phyloP scores from a whole-genome alignment of 2,888 invertebrate species.

The Criorhina ranunculi region DNA sequence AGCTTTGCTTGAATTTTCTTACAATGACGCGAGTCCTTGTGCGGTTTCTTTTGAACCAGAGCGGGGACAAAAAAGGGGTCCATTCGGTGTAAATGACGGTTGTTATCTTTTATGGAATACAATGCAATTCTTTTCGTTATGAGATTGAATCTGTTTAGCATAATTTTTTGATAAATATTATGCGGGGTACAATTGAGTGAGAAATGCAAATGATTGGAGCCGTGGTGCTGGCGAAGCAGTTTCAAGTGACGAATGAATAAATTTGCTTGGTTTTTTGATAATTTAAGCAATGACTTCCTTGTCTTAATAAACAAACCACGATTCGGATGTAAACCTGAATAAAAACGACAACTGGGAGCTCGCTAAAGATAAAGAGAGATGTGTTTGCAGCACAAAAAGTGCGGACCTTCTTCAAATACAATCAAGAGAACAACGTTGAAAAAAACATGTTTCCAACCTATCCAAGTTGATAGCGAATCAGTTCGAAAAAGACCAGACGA shows the following conservation, averaged over 20 bases:
- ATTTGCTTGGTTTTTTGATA: neutral
- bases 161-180: slow-evolving; percentile 65
- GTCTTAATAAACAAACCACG: too few relatives aligned
- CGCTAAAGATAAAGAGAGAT: too few relatives aligned
- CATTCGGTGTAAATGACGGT: slow-evolving; percentile 63
- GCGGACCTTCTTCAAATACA: too few relatives aligned
- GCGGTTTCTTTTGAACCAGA: slow-evolving; percentile 18
- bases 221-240: slow-evolving; percentile 15
- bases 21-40: slow-evolving; percentile 23
- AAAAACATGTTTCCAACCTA: too few relatives aligned
- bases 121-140: slow-evolving; percentile 72
- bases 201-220: slow-evolving; percentile 54
- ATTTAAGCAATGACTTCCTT: too few relatives aligned
- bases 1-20: slow-evolving; percentile 60
- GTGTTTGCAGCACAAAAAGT: too few relatives aligned
- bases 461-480: too few relatives aligned
- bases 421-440: too few relatives aligned
- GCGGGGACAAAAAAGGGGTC: slow-evolving; percentile 31
- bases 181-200: slow-evolving; percentile 50
- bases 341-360: too few relatives aligned
- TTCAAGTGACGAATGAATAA: neutral
- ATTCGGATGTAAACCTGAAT: too few relatives aligned
- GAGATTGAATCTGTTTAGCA: slow-evolving; percentile 73
- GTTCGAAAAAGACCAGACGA: too few relatives aligned
- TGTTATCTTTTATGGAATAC: slow-evolving; percentile 70